Base-by-base conservation (phyloP, 2,113 vertebrate genomes). In the Sebastes fasciatus region DNA sequence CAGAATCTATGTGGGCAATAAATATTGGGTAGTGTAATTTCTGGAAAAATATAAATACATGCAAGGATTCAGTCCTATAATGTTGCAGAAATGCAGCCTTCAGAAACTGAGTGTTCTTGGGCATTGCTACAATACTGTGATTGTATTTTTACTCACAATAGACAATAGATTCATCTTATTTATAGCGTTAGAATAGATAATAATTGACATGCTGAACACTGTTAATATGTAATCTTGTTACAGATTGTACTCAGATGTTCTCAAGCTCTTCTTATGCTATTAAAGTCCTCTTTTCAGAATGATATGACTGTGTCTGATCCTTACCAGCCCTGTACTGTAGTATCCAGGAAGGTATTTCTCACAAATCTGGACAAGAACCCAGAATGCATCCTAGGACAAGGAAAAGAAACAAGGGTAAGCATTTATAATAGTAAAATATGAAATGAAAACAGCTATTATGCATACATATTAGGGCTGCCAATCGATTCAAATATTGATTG, bases 261-360 rank as follows among this genome's bases (percentile, higher is more conserved):
- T 65, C 43, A 5, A 23, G 60, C 9, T 63, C 8, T 54, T 77
- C 48, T 46, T 13, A 21, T 55, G 55, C 80, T n/a, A 8, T 64
- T 17, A 64, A 80, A 72, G 43, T 79, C 49, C 12, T 5, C 34
- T 58, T 48, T 57, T 5, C 11, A 66, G 8, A 74, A 67, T 45
- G 19, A 10, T 19, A 63, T 43, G 21, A n/a, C n/a, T 43, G 21
- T 34, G 19, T 52, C 17, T 42, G 66, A 46, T 26, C 21, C 94
- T 88, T 91, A 96, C 96, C 95, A 96, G 92, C 57, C 95, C 96
- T 52, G 93, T 83, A n/a, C 96, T 96, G 94, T 96, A 96, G 79
- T 96, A 96, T 77, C 96, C 96, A 61, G 96, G 96, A 66, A 96
- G 93, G 79, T 96, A 96, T 83, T 96, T 96, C 89, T 96, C 96